Evolutionary conservation across 2,797 vertebrate genomes (phyloP), one percentile per base, ranked within the genome.

Genomic region (Bryconaethiops microstoma): DNA sequence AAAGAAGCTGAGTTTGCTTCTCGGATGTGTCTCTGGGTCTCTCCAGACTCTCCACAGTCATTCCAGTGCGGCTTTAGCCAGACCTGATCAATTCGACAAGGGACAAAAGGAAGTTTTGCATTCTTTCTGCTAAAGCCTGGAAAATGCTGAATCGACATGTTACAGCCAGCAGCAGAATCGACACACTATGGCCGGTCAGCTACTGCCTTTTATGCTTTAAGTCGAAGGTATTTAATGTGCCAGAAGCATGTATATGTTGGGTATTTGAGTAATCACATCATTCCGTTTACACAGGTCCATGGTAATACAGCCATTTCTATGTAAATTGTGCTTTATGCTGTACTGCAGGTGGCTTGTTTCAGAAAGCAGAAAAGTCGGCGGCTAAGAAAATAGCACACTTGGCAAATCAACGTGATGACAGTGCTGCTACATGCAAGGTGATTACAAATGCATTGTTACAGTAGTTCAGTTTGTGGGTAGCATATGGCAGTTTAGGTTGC

Each of bases 291-390:
- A 42, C 17, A 59, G 69, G 84, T 62, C 68, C 85, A 84, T 81
- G 78, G 87, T 92, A 92, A 94, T 93, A 89, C 85, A 86, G 87
- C 88, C 78, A 92, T 94, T 93, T 92, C 89, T 91, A 93, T 93
- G 92, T 92, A 92, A 93, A 94, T 92, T 90, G 83, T 23, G 55
- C 88, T 89, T 88, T 89, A 81, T 88, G 84, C 85, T 39, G 42
- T 83, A 80, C 76, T 16, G 2, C 54, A 52, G 25, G 45, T 60
- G 1, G 29, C 69, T 67, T 21, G 25, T 68, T 68, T 59, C 60
- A 21, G 70, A 82, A 73, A 48, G 7, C 62, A 64, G 14, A 17
- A 60, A 67, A 67, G 71, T 74, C 29, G 7, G 54, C 52, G 29
- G 52, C 69, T 60, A 50, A 55, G 69, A n/a, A 60, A 48, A 68